These are phyloP conservation scores for Rhinoderma darwinii DNA, from an alignment of 2,113 vertebrate species.

Conservation along the genomic window DNA sequence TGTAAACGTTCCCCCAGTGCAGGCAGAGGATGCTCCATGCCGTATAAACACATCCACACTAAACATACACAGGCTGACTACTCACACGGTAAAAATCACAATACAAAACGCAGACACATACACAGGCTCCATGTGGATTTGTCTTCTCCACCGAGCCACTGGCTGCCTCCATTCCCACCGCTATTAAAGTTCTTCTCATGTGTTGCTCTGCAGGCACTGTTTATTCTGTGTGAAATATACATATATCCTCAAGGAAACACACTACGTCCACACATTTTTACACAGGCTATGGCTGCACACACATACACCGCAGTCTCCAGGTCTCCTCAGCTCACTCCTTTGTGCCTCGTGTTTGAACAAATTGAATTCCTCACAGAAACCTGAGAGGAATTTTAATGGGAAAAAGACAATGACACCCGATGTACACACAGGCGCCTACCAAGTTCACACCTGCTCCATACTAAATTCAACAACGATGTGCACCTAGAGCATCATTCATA, in stretches of 20 bases:
- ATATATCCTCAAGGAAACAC: not conserved
- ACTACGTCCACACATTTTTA: constrained; percentile 15
- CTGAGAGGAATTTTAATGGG: constrained; percentile 59
- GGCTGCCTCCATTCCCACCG: not conserved
- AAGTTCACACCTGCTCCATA: constrained; percentile 1
- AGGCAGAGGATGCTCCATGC: not conserved
- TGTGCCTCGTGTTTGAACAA: constrained; percentile 58
- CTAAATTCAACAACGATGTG: not conserved
- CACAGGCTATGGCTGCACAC: constrained; percentile 36
- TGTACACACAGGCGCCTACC: not conserved
- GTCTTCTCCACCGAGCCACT: not conserved
- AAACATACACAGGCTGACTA: constrained; percentile 27
- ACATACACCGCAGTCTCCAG: constrained; percentile 47
- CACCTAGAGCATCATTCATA: not conserved
- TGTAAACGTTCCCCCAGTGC: constrained; percentile 13
- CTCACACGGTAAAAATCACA: not conserved
- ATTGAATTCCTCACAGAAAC: constrained; percentile 57
- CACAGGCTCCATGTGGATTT: constrained; percentile 21
- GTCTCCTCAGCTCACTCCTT: constrained; percentile 52
- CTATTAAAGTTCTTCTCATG: not conserved
- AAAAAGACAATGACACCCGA: constrained; percentile 39
- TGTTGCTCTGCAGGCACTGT: constrained; percentile 16
- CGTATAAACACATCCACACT: constrained; percentile 16
- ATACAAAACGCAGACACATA: constrained; percentile 21
- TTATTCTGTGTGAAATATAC: constrained; percentile 1